A percentile compares a stretch with the other conserved stretches of the same genome.
phyloP scores from a whole-genome alignment of 2,888 invertebrate species.

The Frankliniella fusca region DNA sequence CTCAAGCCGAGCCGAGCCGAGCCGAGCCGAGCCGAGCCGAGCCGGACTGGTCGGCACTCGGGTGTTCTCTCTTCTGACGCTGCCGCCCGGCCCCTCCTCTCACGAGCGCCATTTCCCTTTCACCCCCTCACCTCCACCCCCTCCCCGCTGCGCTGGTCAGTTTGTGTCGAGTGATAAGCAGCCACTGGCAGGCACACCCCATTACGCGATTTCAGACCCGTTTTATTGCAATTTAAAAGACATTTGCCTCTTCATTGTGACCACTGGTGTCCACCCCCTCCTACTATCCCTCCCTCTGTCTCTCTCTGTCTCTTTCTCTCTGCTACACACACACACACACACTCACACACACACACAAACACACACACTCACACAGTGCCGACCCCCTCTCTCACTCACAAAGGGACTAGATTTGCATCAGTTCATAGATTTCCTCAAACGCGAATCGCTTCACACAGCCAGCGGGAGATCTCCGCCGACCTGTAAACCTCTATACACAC shows the following conservation, averaged over 20 bases:
- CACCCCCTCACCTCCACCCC: neutral
- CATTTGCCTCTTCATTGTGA: constrained; percentile 24
- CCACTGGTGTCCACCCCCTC: neutral
- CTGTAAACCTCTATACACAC: too few species aligned
- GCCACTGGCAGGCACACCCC: constrained; percentile 13
- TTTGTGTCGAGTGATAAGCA: constrained; percentile 21
- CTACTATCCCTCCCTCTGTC: neutral
- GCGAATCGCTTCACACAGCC: too few species aligned
- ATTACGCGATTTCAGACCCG: constrained; percentile 3
- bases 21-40: neutral
- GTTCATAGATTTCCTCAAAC: too few species aligned
- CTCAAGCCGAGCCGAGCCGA: too few species aligned
- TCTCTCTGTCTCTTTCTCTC: neutral
- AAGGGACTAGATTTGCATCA: too few species aligned
- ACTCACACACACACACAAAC: neutral
- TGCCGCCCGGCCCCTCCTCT: neutral
- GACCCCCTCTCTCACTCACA: too few species aligned
- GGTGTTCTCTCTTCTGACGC: neutral
- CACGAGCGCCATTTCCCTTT: neutral
- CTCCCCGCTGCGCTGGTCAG: neutral
- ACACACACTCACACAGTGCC: neutral
- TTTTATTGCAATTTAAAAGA: constrained; percentile 25
- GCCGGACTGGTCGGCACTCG: neutral
- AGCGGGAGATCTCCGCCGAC: too few species aligned
- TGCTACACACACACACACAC: neutral